Base-by-base conservation (phyloP, 2,888 invertebrate genomes). In the Argyresthia goedartella region DNA sequence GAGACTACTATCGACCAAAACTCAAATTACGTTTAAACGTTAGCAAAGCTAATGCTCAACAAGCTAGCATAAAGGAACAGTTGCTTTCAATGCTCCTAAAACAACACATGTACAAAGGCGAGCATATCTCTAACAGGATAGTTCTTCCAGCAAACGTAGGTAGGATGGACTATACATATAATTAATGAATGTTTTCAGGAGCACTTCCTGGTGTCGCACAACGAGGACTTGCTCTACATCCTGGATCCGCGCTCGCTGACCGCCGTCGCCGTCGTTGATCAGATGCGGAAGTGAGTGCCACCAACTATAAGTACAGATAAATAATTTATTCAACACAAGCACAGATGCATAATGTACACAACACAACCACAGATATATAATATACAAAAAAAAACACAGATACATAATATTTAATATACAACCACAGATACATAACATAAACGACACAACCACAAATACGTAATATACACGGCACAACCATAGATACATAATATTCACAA, bases 201-300 rank as follows among this genome's bases (percentile, higher is more conserved):
- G 25, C 89, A 91, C 53, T 89, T 92, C 64, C 80, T 96, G 33
- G 89, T 96, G 35, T 92, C 95, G 0, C 92, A 93, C 78, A 91
- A 91, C 72, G 90, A 91, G 42, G 88, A 89, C 53, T 73, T 90
- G 50, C 81, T 96, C 35, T 93, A 93, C 63, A 88, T 97, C 49
- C 80, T 97, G 43, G 93, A 96, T 82, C 91, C 95, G 16, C 78
- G 89, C 43, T 88, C 89, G 52, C 87, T 92, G 55, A 88, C 88
- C 49, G 89, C 94, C 10, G 87, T 92, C 49, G 91, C 91, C 0
- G 89, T 89, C 4, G 90, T 93, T 15, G 89, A 88, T 53, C 89
- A 91, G 50, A 84, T 92, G 55, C 81, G 89, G 56, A 89, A 87
- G 88, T 91, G 62, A 71, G 73, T 16, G 9, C 4, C 25, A 25